Percentiles rank a stretch among this genome's conserved stretches.
Conservation (phyloP, 2,797 vertebrate species). For the Cirrhinus molitorella region DNA sequence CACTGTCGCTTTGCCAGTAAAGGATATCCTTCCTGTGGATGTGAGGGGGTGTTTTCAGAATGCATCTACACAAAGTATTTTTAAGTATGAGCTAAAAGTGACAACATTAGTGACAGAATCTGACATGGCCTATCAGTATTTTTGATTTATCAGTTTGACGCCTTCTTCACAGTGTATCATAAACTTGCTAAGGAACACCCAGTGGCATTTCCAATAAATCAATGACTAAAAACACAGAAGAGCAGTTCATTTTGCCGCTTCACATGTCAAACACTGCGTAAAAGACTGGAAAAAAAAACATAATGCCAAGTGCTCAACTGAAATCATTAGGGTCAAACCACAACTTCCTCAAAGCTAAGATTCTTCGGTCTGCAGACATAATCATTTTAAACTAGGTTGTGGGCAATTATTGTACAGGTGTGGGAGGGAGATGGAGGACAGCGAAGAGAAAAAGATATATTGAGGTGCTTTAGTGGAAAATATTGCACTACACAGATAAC, state of each 20-base stretch:
- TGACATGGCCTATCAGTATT: neutral
- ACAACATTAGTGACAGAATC: conserved; percentile 2
- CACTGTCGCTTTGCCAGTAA: neutral
- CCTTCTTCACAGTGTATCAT: neutral
- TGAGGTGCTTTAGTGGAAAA: neutral
- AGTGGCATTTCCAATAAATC: neutral
- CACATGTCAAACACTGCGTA: neutral
- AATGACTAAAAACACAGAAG: neutral
- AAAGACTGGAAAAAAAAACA: neutral
- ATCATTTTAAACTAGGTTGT: conserved; percentile 20
- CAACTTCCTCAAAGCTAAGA: conserved; percentile 24
- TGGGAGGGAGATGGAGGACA: conserved; percentile 16
- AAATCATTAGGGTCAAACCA: conserved; percentile 28
- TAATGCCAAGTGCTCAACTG: neutral
- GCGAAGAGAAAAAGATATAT: neutral
- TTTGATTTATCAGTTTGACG: neutral
- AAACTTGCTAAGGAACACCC: neutral
- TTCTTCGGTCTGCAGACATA: neutral
- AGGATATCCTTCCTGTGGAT: conserved; percentile 44
- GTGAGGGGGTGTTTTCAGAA: conserved; percentile 29
- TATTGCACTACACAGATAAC: neutral
- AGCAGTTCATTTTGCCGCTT: neutral
- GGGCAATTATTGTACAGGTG: neutral
- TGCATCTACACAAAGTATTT: neutral
- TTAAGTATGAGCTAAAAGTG: conserved; percentile 24